Conservation (phyloP, 2,797 vertebrate genomes). For the Prunella strophiata region DNA sequence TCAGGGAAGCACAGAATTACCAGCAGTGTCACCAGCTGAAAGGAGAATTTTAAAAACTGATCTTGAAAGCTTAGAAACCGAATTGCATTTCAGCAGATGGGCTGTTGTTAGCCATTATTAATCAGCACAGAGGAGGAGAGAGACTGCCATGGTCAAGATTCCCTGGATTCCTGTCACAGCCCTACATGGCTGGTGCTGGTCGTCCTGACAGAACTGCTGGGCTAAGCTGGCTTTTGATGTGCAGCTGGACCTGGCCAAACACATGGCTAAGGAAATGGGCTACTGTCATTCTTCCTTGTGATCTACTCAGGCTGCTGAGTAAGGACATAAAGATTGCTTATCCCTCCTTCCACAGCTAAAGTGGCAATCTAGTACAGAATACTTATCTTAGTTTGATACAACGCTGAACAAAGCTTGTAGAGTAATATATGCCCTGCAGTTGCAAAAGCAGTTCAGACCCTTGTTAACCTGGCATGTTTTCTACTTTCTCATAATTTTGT, state of each 20-base stretch:
- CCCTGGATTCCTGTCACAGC: background rate
- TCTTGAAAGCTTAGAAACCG: background rate
- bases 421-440: background rate
- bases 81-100: background rate
- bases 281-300: background rate
- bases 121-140: background rate
- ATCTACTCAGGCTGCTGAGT: background rate
- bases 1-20: background rate
- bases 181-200: fast-evolving
- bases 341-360: background rate
- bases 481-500: background rate
- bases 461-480: background rate
- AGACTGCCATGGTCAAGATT: background rate
- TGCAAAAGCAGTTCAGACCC: background rate
- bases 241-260: background rate
- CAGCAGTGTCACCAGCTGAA: background rate
- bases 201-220: background rate
- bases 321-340: background rate
- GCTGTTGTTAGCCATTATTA: background rate
- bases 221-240: background rate
- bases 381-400: background rate
- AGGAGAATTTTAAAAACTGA: background rate
- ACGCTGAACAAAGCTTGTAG: background rate
- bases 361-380: background rate
- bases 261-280: background rate